phyloP scores from a whole-genome alignment of 2,113 vertebrate genomes.

The Lepidothrix coronata region DNA sequence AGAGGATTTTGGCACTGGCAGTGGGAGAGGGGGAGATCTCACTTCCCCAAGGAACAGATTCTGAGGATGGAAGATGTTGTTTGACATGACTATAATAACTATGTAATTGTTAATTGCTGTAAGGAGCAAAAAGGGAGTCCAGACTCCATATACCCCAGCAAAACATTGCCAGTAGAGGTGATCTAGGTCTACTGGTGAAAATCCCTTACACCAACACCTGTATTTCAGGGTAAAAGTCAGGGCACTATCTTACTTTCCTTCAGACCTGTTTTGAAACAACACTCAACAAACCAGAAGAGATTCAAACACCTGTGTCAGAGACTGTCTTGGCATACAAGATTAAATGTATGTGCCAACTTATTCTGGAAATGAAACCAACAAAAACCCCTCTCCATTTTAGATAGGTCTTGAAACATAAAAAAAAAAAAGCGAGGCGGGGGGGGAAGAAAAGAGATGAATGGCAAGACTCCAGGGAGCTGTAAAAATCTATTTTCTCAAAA shows the following conservation, averaged over 20 bases:
- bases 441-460: not conserved
- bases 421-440: not conserved
- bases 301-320: not conserved
- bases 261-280: not conserved
- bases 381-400: not conserved
- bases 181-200: not conserved
- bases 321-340: not conserved
- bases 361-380: not conserved
- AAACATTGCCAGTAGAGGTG: not conserved
- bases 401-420: not conserved
- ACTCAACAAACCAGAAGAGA: not conserved
- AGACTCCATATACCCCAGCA: not conserved
- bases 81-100: not conserved
- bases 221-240: not conserved
- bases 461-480: not conserved
- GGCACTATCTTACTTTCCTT: not conserved
- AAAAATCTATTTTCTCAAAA: not conserved
- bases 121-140: not conserved
- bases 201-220: not conserved
- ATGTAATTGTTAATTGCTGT: not conserved
- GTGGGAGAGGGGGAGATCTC: not conserved
- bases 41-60: not conserved
- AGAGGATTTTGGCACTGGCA: accelerated
- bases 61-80: not conserved
- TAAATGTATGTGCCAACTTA: not conserved